Conservation (phyloP, 2,888 invertebrate genomes). For the Thyatira batis region DNA sequence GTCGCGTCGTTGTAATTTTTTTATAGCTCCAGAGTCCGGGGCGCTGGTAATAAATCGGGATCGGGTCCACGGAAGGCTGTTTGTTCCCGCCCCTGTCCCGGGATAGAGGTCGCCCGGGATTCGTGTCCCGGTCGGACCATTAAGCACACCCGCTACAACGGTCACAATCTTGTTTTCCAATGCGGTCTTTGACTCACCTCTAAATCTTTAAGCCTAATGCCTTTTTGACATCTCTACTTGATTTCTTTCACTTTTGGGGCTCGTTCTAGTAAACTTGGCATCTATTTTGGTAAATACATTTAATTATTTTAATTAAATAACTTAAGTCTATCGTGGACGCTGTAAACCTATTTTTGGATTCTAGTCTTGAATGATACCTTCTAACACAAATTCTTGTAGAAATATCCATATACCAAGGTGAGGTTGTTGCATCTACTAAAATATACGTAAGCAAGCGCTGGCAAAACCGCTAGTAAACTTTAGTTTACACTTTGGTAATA, state of each 20-base stretch:
- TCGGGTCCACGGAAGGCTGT: constrained; percentile 38
- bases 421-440: background rate
- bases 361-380: background rate
- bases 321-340: background rate
- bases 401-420: background rate
- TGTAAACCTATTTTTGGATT: background rate
- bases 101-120: constrained; percentile 22
- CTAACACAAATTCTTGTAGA: background rate
- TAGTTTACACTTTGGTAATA: too few species aligned
- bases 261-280: background rate
- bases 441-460: background rate
- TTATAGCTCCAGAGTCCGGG: constrained; percentile 33
- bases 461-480: background rate
- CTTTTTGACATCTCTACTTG: background rate
- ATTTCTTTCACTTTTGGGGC: background rate
- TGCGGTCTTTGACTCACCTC: constrained; percentile 26
- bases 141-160: constrained; percentile 48
- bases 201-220: constrained; percentile 19
- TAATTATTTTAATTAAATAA: background rate
- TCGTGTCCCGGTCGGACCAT: constrained; percentile 35
- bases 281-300: background rate
- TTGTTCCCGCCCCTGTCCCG: constrained; percentile 38
- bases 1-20: constrained; percentile 41
- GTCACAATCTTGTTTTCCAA: constrained; percentile 45
- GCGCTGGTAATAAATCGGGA: constrained; percentile 47